phyloP scores from a whole-genome alignment of 2,888 invertebrate species.

The Lomographa bimaculata region DNA sequence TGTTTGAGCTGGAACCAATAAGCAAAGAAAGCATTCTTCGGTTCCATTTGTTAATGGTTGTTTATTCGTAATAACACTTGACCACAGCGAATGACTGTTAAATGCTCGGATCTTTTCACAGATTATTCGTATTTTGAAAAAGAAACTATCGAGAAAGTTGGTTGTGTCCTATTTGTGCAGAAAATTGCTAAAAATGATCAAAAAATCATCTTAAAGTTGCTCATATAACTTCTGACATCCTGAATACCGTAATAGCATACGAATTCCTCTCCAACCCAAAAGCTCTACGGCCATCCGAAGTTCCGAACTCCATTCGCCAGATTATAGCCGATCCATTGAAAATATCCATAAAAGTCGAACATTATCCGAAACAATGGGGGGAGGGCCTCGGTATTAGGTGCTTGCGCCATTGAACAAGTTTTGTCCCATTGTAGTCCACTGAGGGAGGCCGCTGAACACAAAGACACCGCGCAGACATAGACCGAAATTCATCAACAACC shows the following conservation, averaged over 20 bases:
- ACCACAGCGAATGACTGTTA: too few relatives aligned
- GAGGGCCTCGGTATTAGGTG: slow-evolving; percentile 81
- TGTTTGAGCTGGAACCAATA: slow-evolving; percentile 10
- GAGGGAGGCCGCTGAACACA: slow-evolving; percentile 70
- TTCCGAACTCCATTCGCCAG: slow-evolving; percentile 74
- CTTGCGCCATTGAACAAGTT: slow-evolving; percentile 82
- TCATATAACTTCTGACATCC: too few relatives aligned
- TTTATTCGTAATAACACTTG: too few relatives aligned
- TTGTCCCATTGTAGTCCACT: slow-evolving; percentile 82
- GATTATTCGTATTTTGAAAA: too few relatives aligned
- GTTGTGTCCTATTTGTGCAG: too few relatives aligned
- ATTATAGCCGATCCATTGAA: slow-evolving; percentile 81
- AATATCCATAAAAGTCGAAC: slow-evolving; percentile 84
- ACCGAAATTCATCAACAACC: slow-evolving; percentile 83
- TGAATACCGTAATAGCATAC: too few relatives aligned
- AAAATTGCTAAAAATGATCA: too few relatives aligned
- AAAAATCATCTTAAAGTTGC: too few relatives aligned
- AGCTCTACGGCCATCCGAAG: slow-evolving; percentile 50
- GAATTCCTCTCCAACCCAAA: too few relatives aligned
- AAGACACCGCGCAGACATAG: slow-evolving; percentile 80
- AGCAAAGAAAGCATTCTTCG: slow-evolving; percentile 1
- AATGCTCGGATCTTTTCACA: too few relatives aligned
- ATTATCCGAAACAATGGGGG: slow-evolving; percentile 81
- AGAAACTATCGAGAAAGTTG: too few relatives aligned
- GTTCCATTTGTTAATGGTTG: slow-evolving; percentile 1